Percentiles rank a stretch among this genome's conserved stretches.
Evolutionary conservation across 2,888 invertebrate genomes (phyloP).

Genomic region (Harpagoxenus sublaevis): DNA sequence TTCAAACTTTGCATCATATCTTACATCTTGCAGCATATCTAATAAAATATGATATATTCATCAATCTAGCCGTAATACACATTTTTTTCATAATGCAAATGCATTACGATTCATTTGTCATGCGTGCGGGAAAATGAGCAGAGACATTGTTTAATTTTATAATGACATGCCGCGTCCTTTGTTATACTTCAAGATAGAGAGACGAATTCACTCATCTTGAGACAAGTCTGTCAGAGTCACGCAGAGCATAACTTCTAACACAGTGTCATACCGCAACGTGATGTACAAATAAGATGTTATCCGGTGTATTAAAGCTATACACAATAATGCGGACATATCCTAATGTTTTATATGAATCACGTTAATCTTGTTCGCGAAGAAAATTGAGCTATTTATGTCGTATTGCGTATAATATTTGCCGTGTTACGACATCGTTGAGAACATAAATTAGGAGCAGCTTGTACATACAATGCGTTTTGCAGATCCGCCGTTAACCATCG

Average conservation of each 20-base stretch:
- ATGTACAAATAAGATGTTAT: slow-evolving; percentile 30
- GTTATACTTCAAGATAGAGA: slow-evolving; percentile 9
- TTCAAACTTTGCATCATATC: background rate
- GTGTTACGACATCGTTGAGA: slow-evolving; percentile 6
- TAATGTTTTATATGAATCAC: slow-evolving; percentile 3
- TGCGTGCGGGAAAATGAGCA: background rate
- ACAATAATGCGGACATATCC: background rate
- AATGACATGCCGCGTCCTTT: slow-evolving; percentile 9
- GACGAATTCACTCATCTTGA: slow-evolving; percentile 16
- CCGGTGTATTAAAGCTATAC: background rate
- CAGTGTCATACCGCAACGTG: background rate
- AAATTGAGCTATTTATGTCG: slow-evolving; percentile 8
- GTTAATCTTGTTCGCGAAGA: slow-evolving; percentile 9
- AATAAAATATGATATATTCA: background rate
- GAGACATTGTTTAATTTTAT: slow-evolving; percentile 30
- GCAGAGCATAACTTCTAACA: slow-evolving; percentile 22
- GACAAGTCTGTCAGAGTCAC: slow-evolving; percentile 15
- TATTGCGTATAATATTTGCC: slow-evolving; percentile 4
- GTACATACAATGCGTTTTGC: slow-evolving; percentile 11
- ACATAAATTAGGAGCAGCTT: slow-evolving; percentile 25
- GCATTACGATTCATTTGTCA: slow-evolving; percentile 25
- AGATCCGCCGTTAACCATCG: slow-evolving; percentile 20
- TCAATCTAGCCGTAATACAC: background rate
- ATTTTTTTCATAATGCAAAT: slow-evolving; percentile 13
- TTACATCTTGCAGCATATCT: background rate